Evolutionary conservation across 1,140 invertebrate species (phyloP), one percentile per base, ranked within the genome.

Genomic region (Archivesica marissinica): DNA sequence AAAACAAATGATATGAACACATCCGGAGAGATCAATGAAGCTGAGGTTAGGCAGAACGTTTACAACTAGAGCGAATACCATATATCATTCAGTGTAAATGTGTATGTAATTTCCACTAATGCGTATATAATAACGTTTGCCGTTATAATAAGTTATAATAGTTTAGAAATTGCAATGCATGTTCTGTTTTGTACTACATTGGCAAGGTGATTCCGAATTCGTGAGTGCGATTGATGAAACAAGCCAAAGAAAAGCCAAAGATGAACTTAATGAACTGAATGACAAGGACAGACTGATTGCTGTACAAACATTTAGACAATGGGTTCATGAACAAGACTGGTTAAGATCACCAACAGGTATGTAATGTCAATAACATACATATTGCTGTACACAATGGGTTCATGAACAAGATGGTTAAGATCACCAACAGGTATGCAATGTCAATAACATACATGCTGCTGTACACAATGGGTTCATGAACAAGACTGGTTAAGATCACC

Each of bases 261-360:
- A 81, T 47, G 79, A 89, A 80, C 83, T 89, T 30, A 80, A 87
- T 35, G 88, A 89, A 74, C 17, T 20, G 28, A 79, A 87, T 85
- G 80, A 79, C 84, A 61, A 83, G 84, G 87, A 89, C 23, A 38
- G 87, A 25, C 13, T 20, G n/a, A 59, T 83, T n/a, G 61, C 79
- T 25, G 79, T 89, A 23, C 75, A 87, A 35, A 75, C 80, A 13
- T 80, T 89, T 6, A 64, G 82, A 68, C 17, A 79, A 0, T 87
- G 81, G 87, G 47, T 87, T 13, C 20, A 44, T 17, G 30, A 88
- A 54, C 64, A 87, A 38, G 64, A 59, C 20, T 68, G 77, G 41
- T 39, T 88, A 25, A 88, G 56, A 68, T 79, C 85, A 56, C 87
- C 80, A 7, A 89, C 82, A 20, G 88, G 88, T 88, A 59, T n/a